Evolutionary conservation across 2,888 invertebrate species (phyloP).

Genomic region (Eurois occulta): DNA sequence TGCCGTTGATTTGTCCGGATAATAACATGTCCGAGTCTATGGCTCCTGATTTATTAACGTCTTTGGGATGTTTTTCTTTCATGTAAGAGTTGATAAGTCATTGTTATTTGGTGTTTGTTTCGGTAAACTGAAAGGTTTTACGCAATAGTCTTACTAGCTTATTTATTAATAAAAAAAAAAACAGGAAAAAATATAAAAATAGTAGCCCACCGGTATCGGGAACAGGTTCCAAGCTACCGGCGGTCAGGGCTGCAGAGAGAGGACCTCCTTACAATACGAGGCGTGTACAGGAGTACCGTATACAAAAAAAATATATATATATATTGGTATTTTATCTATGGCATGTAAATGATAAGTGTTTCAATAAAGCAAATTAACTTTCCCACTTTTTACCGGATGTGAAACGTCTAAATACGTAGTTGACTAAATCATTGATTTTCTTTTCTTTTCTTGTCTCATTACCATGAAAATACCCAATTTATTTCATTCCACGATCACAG

Average conservation of each 20-base stretch:
- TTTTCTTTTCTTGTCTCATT: constrained; percentile 32
- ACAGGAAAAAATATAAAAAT: no score
- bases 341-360: not conserved
- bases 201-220: no score
- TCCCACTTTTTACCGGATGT: not conserved
- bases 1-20: constrained; percentile 70
- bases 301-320: no score
- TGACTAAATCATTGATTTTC: constrained; percentile 35
- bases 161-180: no score
- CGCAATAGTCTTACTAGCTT: no score
- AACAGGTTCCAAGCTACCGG: no score
- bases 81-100: constrained; percentile 18
- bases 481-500: constrained; percentile 56
- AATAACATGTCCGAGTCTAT: constrained; percentile 58
- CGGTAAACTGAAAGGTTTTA: no score
- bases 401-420: not conserved
- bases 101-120: constrained; percentile 38
- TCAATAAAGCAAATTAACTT: not conserved
- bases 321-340: not conserved
- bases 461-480: constrained; percentile 56
- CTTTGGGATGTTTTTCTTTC: constrained; percentile 35
- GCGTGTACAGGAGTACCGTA: no score
- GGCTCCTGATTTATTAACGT: constrained; percentile 55
- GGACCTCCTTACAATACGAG: no score
- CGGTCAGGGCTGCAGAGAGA: no score